Percentiles rank a stretch among this genome's conserved stretches.
Conservation (phyloP, 2,888 invertebrate genomes). For the Galeopsomyia nigrocyanea region DNA sequence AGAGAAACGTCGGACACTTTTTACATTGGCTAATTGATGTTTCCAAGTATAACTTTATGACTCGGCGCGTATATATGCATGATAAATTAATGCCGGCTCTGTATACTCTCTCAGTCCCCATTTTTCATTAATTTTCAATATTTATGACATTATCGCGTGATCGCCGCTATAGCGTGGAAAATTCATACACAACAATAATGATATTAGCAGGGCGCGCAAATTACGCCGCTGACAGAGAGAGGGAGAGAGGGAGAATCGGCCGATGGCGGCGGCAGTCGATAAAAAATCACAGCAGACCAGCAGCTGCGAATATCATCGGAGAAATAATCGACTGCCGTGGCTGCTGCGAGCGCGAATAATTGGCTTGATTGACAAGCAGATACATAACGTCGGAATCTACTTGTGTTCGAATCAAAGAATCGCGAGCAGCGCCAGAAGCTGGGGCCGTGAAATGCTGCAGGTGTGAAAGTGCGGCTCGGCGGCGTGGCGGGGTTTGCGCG, state of each 20-base stretch:
- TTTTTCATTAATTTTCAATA: conserved; percentile 47
- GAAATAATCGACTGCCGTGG: too few relatives aligned
- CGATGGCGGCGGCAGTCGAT: conserved; percentile 15
- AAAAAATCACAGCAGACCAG: conserved; percentile 11
- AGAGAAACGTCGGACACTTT: conserved; percentile 24
- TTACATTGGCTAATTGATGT: conserved; percentile 44
- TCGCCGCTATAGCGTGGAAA: conserved; percentile 27
- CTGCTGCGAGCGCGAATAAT: too few relatives aligned
- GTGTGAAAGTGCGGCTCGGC: not conserved
- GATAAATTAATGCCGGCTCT: conserved; percentile 40
- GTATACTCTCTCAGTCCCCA: not conserved
- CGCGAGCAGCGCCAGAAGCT: not conserved
- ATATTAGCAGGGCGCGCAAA: conserved; percentile 24
- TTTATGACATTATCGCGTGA: conserved; percentile 41
- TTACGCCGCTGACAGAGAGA: conserved; percentile 34
- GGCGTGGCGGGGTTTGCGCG: conserved; percentile 39
- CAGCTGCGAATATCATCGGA: too few relatives aligned
- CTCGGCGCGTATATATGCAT: conserved; percentile 10
- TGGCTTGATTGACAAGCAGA: too few relatives aligned
- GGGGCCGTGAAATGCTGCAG: too few relatives aligned
- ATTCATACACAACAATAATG: conserved; percentile 42
- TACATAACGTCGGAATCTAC: too few relatives aligned
- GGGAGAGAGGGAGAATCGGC: conserved; percentile 22
- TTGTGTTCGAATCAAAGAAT: too few relatives aligned
- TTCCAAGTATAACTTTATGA: conserved; percentile 47